These are phyloP conservation scores for Mactromeris polynyma DNA, from an alignment of 2,888 invertebrate genomes.

Conservation along the genomic window DNA sequence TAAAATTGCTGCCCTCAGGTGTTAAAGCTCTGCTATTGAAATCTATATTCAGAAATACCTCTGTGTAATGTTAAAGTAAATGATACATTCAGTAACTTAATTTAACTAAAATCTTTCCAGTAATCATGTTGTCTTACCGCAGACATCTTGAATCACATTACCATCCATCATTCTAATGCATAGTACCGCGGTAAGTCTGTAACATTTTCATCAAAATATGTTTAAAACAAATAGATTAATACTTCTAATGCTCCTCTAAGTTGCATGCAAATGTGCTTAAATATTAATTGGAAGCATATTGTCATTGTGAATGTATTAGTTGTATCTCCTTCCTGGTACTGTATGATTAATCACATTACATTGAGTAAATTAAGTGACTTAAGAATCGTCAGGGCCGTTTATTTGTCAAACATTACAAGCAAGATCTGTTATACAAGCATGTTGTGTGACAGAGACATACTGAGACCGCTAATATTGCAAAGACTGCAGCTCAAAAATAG, in stretches of 20 bases:
- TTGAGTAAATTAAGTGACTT: not conserved
- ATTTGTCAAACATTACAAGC: not conserved
- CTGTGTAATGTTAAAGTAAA: not conserved
- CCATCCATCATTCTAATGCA: not conserved
- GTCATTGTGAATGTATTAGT: not conserved
- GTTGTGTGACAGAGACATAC: not conserved
- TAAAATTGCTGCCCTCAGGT: not conserved
- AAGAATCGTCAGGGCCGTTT: not conserved
- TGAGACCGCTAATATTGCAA: too few relatives aligned
- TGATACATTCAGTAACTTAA: not conserved
- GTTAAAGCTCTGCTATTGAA: not conserved
- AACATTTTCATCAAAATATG: too few relatives aligned
- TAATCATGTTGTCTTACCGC: not conserved
- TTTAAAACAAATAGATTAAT: too few relatives aligned
- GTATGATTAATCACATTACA: not conserved
- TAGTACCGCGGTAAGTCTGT: too few relatives aligned
- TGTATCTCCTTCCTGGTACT: not conserved
- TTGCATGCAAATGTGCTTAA: not conserved
- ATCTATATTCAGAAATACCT: not conserved
- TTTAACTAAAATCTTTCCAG: slow-evolving; percentile 4
- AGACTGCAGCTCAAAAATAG: too few relatives aligned
- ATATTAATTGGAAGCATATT: not conserved
- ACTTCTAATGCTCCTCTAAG: not conserved
- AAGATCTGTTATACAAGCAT: not conserved
- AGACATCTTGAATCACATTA: not conserved